These are phyloP conservation scores for Gnatocerus cornutus DNA, from an alignment of 2,888 invertebrate species.

Conservation along the genomic window DNA sequence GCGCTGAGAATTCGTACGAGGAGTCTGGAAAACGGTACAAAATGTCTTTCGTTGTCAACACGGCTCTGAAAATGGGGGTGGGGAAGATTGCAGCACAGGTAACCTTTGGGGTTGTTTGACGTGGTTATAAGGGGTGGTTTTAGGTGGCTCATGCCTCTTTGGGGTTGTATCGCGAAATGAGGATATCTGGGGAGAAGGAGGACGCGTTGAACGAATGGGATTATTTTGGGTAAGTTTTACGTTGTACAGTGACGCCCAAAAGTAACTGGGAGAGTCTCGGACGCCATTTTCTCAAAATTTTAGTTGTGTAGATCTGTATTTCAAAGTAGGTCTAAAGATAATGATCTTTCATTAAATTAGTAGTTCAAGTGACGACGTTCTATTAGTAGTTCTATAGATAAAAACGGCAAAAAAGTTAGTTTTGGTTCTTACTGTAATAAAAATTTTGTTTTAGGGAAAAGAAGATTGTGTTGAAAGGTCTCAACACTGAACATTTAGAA, in stretches of 20 bases:
- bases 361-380: no score
- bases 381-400: no score
- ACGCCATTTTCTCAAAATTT: no score
- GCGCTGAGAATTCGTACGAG: slow-evolving; percentile 57
- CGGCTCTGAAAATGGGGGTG: slow-evolving; percentile 75
- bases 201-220: slow-evolving; percentile 73
- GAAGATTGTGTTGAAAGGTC: slow-evolving; percentile 70
- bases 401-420: no score
- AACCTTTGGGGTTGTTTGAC: not conserved
- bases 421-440: no score
- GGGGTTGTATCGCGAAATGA: slow-evolving; percentile 73
- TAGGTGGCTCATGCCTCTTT: slow-evolving; percentile 76
- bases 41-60: slow-evolving; percentile 79
- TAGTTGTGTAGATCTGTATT: no score
- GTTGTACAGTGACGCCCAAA: no score
- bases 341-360: no score
- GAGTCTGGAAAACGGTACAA: slow-evolving; percentile 70
- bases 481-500: slow-evolving; percentile 66
- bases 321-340: no score
- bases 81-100: slow-evolving; percentile 77
- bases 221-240: slow-evolving; percentile 68
- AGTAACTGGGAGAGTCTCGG: no score
- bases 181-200: slow-evolving; percentile 67
- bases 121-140: slow-evolving; percentile 47
- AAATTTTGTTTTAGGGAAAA: slow-evolving; percentile 70